phyloP scores from a whole-genome alignment of 2,113 vertebrate genomes.

The Poicephalus gulielmi region DNA sequence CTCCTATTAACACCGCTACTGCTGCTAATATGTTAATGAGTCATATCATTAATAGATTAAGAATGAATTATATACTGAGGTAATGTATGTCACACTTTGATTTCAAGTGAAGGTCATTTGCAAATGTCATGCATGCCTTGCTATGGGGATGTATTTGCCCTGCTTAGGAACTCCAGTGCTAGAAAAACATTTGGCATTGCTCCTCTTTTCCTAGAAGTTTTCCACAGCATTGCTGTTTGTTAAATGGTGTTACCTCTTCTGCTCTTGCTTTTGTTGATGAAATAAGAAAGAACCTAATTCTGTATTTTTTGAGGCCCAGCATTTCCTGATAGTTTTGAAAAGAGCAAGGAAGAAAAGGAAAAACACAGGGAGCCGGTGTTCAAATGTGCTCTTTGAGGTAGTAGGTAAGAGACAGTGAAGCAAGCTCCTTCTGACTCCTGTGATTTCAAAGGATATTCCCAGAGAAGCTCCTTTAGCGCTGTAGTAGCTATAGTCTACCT shows the following conservation, averaged over 20 bases:
- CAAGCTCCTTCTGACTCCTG: neutral
- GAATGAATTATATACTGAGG: conserved; percentile 17
- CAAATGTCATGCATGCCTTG: neutral
- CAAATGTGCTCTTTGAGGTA: neutral
- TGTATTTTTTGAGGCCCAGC: neutral
- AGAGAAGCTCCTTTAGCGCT: neutral
- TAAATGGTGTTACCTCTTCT: neutral
- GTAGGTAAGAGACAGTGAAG: neutral
- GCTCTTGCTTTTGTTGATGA: neutral
- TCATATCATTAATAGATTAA: conserved; percentile 50
- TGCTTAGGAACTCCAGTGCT: neutral
- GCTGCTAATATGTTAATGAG: conserved; percentile 53
- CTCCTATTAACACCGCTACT: neutral
- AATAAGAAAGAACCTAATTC: neutral
- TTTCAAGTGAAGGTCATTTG: conserved; percentile 19
- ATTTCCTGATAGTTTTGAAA: neutral
- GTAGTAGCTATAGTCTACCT: neutral
- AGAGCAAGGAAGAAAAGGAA: neutral
- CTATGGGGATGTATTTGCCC: neutral
- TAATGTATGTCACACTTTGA: neutral
- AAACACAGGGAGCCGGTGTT: neutral
- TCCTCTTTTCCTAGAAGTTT: conserved; percentile 38
- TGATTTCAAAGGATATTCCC: neutral
- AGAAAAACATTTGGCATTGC: neutral
- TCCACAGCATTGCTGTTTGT: neutral